phyloP scores from a whole-genome alignment of 2,797 vertebrate genomes.

The Falco rusticolus region DNA sequence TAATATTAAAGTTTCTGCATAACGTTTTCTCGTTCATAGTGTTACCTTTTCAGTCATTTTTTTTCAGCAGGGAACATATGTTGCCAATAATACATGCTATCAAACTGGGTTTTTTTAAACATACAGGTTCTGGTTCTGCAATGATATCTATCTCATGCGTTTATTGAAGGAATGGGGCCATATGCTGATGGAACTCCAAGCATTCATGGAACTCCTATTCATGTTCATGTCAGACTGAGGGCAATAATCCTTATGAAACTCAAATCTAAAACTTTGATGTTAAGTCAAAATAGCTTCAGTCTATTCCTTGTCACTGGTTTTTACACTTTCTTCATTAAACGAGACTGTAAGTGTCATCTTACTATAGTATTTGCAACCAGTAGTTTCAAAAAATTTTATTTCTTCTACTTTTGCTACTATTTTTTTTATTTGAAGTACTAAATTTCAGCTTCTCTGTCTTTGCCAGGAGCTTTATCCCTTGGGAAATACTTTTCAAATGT shows the following conservation, averaged over 20 bases:
- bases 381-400: neutral
- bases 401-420: neutral
- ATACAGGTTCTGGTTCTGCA: neutral
- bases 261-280: neutral
- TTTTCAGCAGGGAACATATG: neutral
- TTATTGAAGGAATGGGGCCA: neutral
- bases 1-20: neutral
- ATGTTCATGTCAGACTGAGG: neutral
- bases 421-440: neutral
- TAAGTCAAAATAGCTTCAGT: neutral
- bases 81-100: neutral
- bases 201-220: neutral
- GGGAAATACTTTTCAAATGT: neutral
- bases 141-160: neutral
- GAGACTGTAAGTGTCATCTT: neutral
- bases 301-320: neutral
- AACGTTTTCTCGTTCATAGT: neutral
- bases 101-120: fast-evolving
- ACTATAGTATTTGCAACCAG: neutral
- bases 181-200: neutral
- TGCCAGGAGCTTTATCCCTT: neutral
- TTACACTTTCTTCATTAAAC: neutral
- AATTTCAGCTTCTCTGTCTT: neutral
- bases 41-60: neutral
- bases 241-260: neutral